phyloP scores from a whole-genome alignment of 92 coral and sea anemone species.

The Galaxea fascicularis region DNA sequence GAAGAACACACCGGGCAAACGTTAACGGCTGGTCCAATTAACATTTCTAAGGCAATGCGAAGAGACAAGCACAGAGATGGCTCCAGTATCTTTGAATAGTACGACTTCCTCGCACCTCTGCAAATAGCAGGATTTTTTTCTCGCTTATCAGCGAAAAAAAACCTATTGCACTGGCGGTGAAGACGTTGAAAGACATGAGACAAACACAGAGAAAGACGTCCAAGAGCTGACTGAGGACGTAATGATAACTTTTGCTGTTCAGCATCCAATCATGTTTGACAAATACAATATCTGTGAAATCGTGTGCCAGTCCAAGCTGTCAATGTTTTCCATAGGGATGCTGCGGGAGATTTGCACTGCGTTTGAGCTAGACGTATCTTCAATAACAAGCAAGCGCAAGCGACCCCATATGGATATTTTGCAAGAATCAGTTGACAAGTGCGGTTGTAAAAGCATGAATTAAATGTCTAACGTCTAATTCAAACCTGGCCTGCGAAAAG shows the following conservation, averaged over 20 bases:
- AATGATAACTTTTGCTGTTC: conserved; percentile 2
- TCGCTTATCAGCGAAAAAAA: conserved; percentile 37
- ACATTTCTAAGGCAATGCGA: conserved; percentile 31
- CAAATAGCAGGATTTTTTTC: conserved; percentile 56
- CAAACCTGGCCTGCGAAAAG: too few relatives aligned
- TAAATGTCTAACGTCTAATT: too few relatives aligned
- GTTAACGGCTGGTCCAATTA: conserved; percentile 24
- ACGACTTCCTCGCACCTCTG: conserved; percentile 53
- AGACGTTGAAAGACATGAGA: conserved; percentile 6
- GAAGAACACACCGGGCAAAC: conserved; percentile 42
- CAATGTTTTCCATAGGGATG: conserved; percentile 42
- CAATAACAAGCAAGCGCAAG: conserved; percentile 38
- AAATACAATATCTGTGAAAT: conserved; percentile 30
- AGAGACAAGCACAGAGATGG: conserved; percentile 36
- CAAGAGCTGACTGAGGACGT: conserved; percentile 11
- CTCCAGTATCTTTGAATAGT: conserved; percentile 45
- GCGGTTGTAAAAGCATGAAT: conserved; percentile 5
- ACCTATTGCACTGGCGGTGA: background rate
- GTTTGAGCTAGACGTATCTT: conserved; percentile 31
- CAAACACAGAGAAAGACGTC: conserved; percentile 1
- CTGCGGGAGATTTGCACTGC: conserved; percentile 42
- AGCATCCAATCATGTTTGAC: conserved; percentile 20
- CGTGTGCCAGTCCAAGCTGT: conserved; percentile 14
- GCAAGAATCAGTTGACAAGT: conserved; percentile 1
- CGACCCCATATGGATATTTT: conserved; percentile 5